Evolutionary conservation across 1,140 invertebrate genomes (phyloP), one percentile per base, ranked within the genome.

Genomic region (Melanaphis sacchari): DNA sequence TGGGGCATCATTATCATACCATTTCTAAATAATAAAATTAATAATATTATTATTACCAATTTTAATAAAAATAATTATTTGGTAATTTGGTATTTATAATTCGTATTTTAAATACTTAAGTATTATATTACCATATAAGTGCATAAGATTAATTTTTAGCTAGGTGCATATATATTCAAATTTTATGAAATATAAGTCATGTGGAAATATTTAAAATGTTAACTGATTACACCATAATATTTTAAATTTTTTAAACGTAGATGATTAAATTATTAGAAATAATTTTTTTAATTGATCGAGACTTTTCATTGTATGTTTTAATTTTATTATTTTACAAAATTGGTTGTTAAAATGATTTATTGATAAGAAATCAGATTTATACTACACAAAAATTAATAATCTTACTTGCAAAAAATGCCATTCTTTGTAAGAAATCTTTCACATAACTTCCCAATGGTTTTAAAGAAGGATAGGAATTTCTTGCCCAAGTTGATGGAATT

Each of bases 371-470:
- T 76, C 3, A 66, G 59, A 66, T 66, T 66, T 31, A n/a, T 76
- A 76, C 31, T 5, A 76, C 21, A n/a, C 24, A n/a, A 76, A 82
- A 84, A 24, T 24, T 41, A 82, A 89, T 93, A 90, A 91, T 46
- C 18, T 94, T 94, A 97, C 98, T 96, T 97, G 97, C 94, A 97
- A 96, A 95, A 95, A 97, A 99, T 94, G 96, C 96, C 1, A 99
- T 95, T 94, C 96, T 96, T 94, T 96, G 94, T 94, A 98, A 94
- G 95, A 97, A 96, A 96, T 99, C 98, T 76, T 96, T 96, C 38
- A 99, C 96, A 95, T 99, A 99, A 94, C 98, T 98, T 87, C 97
- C 98, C 8, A 99, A 95, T 2, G 98, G 98, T 95, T 99, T 99
- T 87, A 99, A 96, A 40, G 98, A 98, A 1, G 98, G 98, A 95